Evolutionary conservation across 2,113 vertebrate genomes (phyloP), one percentile per base, ranked within the genome.

Genomic region (Rousettus leschenaultii): DNA sequence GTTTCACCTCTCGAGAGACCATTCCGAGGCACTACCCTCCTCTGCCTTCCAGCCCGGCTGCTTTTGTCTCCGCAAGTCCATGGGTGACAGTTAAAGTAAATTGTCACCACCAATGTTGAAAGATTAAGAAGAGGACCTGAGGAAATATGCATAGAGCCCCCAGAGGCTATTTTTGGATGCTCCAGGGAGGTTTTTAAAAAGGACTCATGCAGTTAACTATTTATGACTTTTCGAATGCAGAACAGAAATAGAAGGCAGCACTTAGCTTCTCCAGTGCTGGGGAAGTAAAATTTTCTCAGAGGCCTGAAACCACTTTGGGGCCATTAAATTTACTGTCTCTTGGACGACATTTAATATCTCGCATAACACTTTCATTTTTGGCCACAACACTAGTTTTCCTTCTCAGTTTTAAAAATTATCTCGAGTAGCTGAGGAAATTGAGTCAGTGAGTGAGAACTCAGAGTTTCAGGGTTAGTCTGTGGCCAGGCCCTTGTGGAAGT

Each of bases 91-190:
- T 48, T 68, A 93, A 77, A 94, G 96, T 92, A 92, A 75, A 91
- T 78, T 1, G 24, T 93, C 78, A 78, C 88, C 85, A 94, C 57
- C 71, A 48, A 73, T 45, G 91, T 5, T 66, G 97, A 84, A 88
- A 94, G 93, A 94, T 95, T 83, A 96, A 94, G 91, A 93, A 65
- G 82, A 96, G 12, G 79, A 97, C 94, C 93, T 19, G 83, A 96
- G 97, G 95, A 97, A 94, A 89, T 92, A 89, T 35, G 70, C 82
- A 63, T 33, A 11, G 84, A 96, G 91, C 74, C 86, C 91, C 91
- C 35, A 86, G 91, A 95, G 75, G 89, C 83, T 97, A 96, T 93
- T 97, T 97, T 97, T 93, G 95, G 94, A 80, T 87, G 93, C 89
- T 94, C 70, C 75, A 68, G 77, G 95, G 92, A 94, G 94, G 45